A percentile compares a stretch with the other conserved stretches of the same genome.
These are phyloP conservation scores for Aleiodes testaceus DNA, from an alignment of 2,888 invertebrate genomes.

Conservation along the genomic window DNA sequence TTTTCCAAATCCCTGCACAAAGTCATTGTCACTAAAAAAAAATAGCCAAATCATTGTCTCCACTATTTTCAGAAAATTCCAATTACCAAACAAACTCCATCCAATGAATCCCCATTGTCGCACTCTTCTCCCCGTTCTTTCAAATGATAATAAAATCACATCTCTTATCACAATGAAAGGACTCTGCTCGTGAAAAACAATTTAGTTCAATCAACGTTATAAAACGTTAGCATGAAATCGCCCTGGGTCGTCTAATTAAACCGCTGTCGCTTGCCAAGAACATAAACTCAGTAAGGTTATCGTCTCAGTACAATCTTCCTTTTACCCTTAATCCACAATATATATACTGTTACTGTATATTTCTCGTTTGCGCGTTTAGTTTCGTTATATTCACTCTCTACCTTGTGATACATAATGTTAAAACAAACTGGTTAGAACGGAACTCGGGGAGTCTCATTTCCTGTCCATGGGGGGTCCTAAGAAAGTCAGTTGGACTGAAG, in stretches of 20 bases:
- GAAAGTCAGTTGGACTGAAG: conserved; percentile 57
- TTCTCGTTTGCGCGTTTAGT: conserved; percentile 24
- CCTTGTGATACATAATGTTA: conserved; percentile 40
- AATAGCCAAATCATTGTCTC: too few relatives aligned
- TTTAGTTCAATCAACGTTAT: conserved; percentile 73
- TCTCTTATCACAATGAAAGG: conserved; percentile 24
- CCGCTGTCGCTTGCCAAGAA: conserved; percentile 59
- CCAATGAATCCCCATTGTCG: conserved; percentile 2
- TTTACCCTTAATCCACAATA: conserved; percentile 59
- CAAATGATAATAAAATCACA: conserved; percentile 28
- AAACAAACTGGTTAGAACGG: conserved; percentile 49
- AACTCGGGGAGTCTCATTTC: conserved; percentile 70
- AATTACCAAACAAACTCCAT: background rate
- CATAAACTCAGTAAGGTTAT: conserved; percentile 70
- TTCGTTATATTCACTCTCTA: conserved; percentile 13
- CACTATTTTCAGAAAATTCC: background rate
- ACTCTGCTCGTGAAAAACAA: conserved; percentile 63
- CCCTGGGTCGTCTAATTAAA: conserved; percentile 71
- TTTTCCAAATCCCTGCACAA: too few relatives aligned
- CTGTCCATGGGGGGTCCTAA: conserved; percentile 68
- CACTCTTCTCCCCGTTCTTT: background rate
- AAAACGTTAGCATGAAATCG: conserved; percentile 56
- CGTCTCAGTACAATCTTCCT: conserved; percentile 63
- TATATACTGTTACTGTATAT: conserved; percentile 22
- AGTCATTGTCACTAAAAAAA: too few relatives aligned